A percentile compares a stretch with the other conserved stretches of the same genome.
phyloP scores from a whole-genome alignment of 2,797 vertebrate genomes.

The Miichthys miiuy region DNA sequence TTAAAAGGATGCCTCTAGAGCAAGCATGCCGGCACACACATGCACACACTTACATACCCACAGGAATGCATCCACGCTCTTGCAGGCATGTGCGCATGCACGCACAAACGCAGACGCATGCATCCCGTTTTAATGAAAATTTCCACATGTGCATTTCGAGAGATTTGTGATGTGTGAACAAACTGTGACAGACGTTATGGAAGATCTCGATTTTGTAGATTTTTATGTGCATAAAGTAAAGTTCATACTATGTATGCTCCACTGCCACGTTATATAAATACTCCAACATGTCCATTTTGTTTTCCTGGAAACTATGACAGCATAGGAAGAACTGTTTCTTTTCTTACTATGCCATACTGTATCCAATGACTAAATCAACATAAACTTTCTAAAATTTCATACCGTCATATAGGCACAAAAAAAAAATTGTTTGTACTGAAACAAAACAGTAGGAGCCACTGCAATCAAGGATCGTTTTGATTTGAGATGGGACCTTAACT shows the following conservation, averaged over 20 bases:
- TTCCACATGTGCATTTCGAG: constrained; percentile 47
- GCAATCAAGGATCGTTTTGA: constrained; percentile 52
- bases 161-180: constrained; percentile 29
- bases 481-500: constrained; percentile 37
- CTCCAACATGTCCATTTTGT: constrained; percentile 31
- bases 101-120: constrained; percentile 24
- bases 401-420: constrained; percentile 10
- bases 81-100: constrained; percentile 21
- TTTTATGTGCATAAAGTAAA: not conserved
- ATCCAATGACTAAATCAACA: constrained; percentile 45
- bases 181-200: constrained; percentile 22
- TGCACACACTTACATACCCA: constrained; percentile 77
- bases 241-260: not conserved
- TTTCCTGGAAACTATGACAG: constrained; percentile 45
- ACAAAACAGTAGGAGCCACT: constrained; percentile 30
- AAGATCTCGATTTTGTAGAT: not conserved
- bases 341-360: constrained; percentile 19
- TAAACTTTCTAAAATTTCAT: constrained; percentile 35
- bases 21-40: constrained; percentile 70
- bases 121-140: constrained; percentile 51
- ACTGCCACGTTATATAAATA: constrained; percentile 4
- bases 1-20: constrained; percentile 68
- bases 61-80: constrained; percentile 72
- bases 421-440: constrained; percentile 30
- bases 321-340: constrained; percentile 16